Conservation (phyloP, 2,113 vertebrate genomes). For the Pelobates fuscus region DNA sequence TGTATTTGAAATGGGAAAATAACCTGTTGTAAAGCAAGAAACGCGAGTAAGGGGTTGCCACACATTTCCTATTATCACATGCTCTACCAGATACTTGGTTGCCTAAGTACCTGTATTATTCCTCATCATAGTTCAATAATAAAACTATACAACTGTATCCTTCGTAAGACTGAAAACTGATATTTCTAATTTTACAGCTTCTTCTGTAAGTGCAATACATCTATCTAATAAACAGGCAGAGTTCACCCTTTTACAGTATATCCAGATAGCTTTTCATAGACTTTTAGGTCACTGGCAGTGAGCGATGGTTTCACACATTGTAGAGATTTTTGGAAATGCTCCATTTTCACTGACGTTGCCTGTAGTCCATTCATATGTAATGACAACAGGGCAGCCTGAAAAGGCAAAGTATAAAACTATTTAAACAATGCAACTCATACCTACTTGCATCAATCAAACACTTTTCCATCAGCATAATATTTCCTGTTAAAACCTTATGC, state of each 20-base stretch:
- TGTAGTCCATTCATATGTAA: conserved; percentile 81
- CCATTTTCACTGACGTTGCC: conserved; percentile 71
- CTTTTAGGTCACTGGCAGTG: conserved; percentile 69
- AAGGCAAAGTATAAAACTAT: conserved; percentile 52
- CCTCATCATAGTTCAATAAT: too few species aligned
- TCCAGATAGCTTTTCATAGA: conserved; percentile 67
- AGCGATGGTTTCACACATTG: conserved; percentile 79
- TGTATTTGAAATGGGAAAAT: too few species aligned
- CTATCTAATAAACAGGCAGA: too few species aligned
- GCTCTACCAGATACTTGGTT: too few species aligned
- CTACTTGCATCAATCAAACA: not conserved
- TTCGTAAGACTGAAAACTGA: too few species aligned
- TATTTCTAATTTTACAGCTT: too few species aligned
- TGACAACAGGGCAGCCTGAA: conserved; percentile 85
- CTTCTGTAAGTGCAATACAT: too few species aligned
- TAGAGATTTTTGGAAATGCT: conserved; percentile 76
- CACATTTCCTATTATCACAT: too few species aligned
- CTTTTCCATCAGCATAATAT: not conserved
- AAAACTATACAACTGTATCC: too few species aligned
- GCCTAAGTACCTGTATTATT: too few species aligned
- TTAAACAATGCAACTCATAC: not conserved
- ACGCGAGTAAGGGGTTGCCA: too few species aligned
- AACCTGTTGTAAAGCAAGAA: too few species aligned
- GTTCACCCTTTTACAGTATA: not conserved
- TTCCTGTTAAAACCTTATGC: not conserved